Evolutionary conservation across 2,888 invertebrate genomes (phyloP).

Genomic region (Lobophora halterata): DNA sequence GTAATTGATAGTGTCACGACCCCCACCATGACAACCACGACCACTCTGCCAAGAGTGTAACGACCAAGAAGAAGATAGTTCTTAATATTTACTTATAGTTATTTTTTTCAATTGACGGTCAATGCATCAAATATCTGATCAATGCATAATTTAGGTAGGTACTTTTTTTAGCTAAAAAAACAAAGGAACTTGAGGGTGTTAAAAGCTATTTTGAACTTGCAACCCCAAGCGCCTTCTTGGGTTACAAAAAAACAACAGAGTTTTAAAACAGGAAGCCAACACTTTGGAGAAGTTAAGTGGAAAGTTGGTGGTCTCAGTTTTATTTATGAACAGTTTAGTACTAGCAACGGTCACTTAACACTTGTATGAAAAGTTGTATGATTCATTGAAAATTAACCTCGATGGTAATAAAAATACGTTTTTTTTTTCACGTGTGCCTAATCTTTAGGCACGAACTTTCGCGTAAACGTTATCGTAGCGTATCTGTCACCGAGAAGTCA

Average conservation of each 20-base stretch:
- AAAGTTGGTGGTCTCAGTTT: constrained; percentile 68
- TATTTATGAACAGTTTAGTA: constrained; percentile 65
- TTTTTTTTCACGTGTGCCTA: no score
- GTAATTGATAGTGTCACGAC: no score
- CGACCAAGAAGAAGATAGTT: no score
- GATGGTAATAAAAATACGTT: background rate
- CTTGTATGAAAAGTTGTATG: constrained; percentile 29
- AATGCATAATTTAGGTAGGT: constrained; percentile 4
- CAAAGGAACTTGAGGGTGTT: constrained; percentile 51
- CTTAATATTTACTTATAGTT: no score
- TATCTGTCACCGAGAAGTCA: no score
- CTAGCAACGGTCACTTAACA: constrained; percentile 52
- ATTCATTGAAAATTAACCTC: constrained; percentile 9
- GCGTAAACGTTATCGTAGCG: no score
- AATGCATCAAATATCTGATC: no score
- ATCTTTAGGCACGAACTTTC: no score
- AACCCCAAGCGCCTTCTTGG: constrained; percentile 64
- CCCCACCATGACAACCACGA: no score
- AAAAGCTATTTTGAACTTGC: constrained; percentile 73
- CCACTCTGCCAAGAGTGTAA: no score
- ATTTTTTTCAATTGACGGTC: no score
- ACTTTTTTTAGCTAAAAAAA: constrained; percentile 20
- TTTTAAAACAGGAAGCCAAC: constrained; percentile 74
- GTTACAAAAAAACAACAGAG: constrained; percentile 59
- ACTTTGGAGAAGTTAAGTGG: constrained; percentile 74